Evolutionary conservation across 2,797 vertebrate genomes (phyloP).

Genomic region (Capromys pilorides): DNA sequence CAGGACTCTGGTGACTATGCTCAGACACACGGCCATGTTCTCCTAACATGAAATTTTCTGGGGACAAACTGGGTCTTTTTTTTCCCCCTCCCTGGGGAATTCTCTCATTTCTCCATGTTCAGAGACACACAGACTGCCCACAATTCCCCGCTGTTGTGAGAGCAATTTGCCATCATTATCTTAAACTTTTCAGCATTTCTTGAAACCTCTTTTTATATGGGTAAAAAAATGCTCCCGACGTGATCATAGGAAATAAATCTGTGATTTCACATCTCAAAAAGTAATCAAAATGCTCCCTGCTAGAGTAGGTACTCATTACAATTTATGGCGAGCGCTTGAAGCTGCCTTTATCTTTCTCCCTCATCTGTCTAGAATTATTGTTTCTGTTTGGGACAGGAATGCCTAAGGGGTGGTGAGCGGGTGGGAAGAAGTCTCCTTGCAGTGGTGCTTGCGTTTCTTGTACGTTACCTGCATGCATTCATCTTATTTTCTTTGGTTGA

Average conservation of each 20-base stretch:
- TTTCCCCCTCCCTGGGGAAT: background rate
- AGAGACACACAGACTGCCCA: conserved; percentile 28
- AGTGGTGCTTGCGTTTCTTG: background rate
- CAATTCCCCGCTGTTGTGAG: background rate
- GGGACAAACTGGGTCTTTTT: conserved; percentile 19
- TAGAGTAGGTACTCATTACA: conserved; percentile 25
- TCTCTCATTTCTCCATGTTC: conserved; percentile 46
- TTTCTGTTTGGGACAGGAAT: conserved; percentile 34
- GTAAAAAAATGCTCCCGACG: background rate
- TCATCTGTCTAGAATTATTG: background rate
- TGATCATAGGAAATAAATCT: conserved; percentile 50
- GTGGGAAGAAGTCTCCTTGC: background rate
- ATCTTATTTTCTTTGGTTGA: background rate
- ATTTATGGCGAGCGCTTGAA: conserved; percentile 47
- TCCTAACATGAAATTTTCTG: conserved; percentile 53
- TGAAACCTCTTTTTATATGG: conserved; percentile 56
- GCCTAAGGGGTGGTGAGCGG: background rate
- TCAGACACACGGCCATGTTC: background rate
- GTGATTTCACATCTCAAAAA: conserved; percentile 40
- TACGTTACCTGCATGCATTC: background rate
- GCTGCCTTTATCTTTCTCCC: background rate
- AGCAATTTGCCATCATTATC: conserved; percentile 62
- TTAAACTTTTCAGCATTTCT: conserved; percentile 61
- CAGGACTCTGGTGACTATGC: background rate
- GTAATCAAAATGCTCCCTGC: conserved; percentile 56